phyloP scores from a whole-genome alignment of 2,888 invertebrate genomes.

The Nemurella pictetii region DNA sequence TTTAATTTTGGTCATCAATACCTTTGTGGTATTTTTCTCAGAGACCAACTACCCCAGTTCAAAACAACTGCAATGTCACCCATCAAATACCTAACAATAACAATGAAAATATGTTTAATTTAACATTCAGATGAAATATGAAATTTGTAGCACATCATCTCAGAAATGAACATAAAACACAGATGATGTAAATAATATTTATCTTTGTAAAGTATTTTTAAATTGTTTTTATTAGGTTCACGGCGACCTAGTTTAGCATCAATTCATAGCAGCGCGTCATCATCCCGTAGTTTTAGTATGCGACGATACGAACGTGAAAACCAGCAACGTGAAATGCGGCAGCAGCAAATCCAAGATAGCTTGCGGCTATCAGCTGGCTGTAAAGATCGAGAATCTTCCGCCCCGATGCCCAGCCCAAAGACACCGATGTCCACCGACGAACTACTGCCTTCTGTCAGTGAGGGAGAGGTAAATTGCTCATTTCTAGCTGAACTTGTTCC shows the following conservation, averaged over 20 bases:
- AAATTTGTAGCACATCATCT: not conserved
- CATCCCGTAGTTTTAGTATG: slow-evolving; percentile 68
- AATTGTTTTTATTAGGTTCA: slow-evolving; percentile 62
- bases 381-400: slow-evolving; percentile 44
- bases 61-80: not conserved
- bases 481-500: no score
- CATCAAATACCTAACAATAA: not conserved
- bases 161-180: not conserved
- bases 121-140: not conserved
- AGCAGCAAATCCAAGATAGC: slow-evolving; percentile 58
- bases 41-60: not conserved
- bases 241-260: slow-evolving; percentile 86
- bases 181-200: not conserved
- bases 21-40: not conserved
- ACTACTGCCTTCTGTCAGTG: slow-evolving; percentile 77
- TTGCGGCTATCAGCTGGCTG: slow-evolving; percentile 28
- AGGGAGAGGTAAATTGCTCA: slow-evolving; percentile 48
- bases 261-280: slow-evolving; percentile 81
- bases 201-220: not conserved
- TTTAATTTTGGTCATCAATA: not conserved
- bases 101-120: not conserved
- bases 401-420: slow-evolving; percentile 72
- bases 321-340: slow-evolving; percentile 77
- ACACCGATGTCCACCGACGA: slow-evolving; percentile 85
- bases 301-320: slow-evolving; percentile 78